Base-by-base conservation (phyloP, 2,888 invertebrate species). In the Neria commutata region DNA sequence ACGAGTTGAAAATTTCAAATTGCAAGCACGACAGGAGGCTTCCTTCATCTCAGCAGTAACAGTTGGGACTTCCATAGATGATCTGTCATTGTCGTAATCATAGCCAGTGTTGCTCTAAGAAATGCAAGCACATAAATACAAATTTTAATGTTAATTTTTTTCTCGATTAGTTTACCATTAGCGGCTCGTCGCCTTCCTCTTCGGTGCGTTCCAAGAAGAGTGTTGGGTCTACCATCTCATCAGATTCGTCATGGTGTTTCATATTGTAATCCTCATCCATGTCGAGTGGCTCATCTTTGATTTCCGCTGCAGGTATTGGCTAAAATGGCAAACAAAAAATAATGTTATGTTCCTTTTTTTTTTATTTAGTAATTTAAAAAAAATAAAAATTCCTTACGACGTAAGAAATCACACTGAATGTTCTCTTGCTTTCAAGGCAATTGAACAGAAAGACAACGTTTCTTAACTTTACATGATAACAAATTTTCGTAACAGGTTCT, bases 141-240 rank as follows among this genome's bases (percentile, higher is more conserved):
- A 8, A 11, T 29, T 29, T 5, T 29, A 29, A 29, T 8, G 11
- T 29, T 29, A 29, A 29, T 8, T 29, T 5, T 29, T 11, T 29
- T 11, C 6, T 11, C 29, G 11, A 29, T 46, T 11, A 19, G 19
- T 46, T 25, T 64, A 77, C 77, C 73, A 74, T 76, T 50, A 77
- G 63, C 21, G 75, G 71, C 57, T 76, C 70, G 53, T 78, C 75
- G 54, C 74, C 78, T 53, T 79, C 80, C 29, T 76, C 80, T 61
- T 78, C 78, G 54, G 72, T 77, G 45, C 79, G 79, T 60, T 80
- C 81, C 63, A 82, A 73, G 69, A 81, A 82, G 66, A 82, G 72
- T 42, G 76, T 77, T 26, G 82, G 81, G 72, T 82, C 82, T 49
- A 82, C 72, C 77, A 77, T 76, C 58, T 79, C 80, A 60, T 81